Evolutionary conservation across 2,113 vertebrate genomes (phyloP), one percentile per base, ranked within the genome.

Genomic region (Podiceps cristatus): DNA sequence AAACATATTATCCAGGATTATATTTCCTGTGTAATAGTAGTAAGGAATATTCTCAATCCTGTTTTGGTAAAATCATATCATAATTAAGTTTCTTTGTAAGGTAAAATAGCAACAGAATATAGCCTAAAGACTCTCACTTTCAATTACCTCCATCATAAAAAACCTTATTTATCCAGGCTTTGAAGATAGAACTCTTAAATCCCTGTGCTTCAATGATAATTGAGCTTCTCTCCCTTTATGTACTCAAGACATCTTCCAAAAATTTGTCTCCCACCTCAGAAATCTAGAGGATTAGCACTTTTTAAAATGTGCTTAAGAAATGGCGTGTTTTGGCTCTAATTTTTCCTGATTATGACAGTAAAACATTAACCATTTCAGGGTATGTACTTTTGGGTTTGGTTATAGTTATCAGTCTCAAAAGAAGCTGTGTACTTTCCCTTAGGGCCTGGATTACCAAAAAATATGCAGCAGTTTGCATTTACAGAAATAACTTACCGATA

Each of bases 301-400:
- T 49, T 17, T 7, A 67, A 68, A 55, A 24, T 13, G 22, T 55
- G n/a, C 35, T 66, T 80, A 37, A 80, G 45, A 76, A 66, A 47
- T n/a, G 12, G 1, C 0, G 0, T 3, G 0, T 42, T 73, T 58
- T 47, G 18, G 25, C 18, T 18, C 5, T 25, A 42, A 53, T 82
- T 77, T 73, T 52, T 16, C 4, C 37, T 52, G 22, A 40, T 56
- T 40, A 33, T n/a, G 33, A 64, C 25, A 83, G 37, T 35, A 63
- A 69, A 20, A 52, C 1, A 1, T 33, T 31, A 79, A 53, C 15
- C 6, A 20, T 73, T 77, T 66, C 27, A n/a, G 16, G 22, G 14
- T 68, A 58, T 6, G 25, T 28, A 15, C 11, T 74, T 42, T 71
- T 58, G 13, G 31, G 27, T 47, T 69, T n/a, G 7, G 13, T 35